phyloP scores from a whole-genome alignment of 2,113 vertebrate species.

The Nothobranchius kuhntae region DNA sequence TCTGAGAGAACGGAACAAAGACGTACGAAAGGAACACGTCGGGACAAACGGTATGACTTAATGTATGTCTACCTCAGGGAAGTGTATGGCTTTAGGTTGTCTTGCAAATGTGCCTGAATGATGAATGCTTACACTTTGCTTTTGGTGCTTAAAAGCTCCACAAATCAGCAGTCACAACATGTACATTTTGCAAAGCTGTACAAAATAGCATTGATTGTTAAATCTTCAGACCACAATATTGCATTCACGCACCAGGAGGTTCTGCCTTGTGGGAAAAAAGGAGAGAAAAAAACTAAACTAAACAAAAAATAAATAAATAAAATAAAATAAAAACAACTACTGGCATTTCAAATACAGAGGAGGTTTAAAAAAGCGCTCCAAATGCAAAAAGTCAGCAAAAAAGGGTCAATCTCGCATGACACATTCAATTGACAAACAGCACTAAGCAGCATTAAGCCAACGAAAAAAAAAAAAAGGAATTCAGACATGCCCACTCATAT shows the following conservation, averaged over 20 bases:
- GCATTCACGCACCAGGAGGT: slow-evolving; percentile 73
- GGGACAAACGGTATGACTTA: slow-evolving; percentile 40
- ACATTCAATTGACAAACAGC: slow-evolving; percentile 75
- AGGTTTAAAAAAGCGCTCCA: slow-evolving; percentile 58
- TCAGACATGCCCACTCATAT: slow-evolving; percentile 37
- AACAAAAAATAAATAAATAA: slow-evolving; percentile 53
- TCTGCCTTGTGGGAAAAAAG: slow-evolving; percentile 63
- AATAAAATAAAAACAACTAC: slow-evolving; percentile 42
- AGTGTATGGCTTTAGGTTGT: slow-evolving; percentile 81
- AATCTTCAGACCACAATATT: slow-evolving; percentile 78
- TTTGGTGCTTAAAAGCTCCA: slow-evolving; percentile 74
- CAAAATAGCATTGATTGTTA: slow-evolving; percentile 80
- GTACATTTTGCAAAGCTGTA: slow-evolving; percentile 79
- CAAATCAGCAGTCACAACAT: slow-evolving; percentile 78
- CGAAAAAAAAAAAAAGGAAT: slow-evolving; percentile 53
- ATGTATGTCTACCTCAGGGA: slow-evolving; percentile 68
- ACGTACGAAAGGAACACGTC: slow-evolving; percentile 51
- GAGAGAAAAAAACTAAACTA: slow-evolving; percentile 35
- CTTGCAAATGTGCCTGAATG: slow-evolving; percentile 66
- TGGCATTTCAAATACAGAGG: slow-evolving; percentile 63
- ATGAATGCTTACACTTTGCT: slow-evolving; percentile 75
- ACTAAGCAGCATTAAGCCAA: slow-evolving; percentile 75
- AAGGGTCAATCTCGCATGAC: slow-evolving; percentile 69
- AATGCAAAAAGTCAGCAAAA: slow-evolving; percentile 65
- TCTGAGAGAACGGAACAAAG: slow-evolving; percentile 52